phyloP scores from a whole-genome alignment of 2,113 vertebrate genomes.

The Picathartes gymnocephalus region DNA sequence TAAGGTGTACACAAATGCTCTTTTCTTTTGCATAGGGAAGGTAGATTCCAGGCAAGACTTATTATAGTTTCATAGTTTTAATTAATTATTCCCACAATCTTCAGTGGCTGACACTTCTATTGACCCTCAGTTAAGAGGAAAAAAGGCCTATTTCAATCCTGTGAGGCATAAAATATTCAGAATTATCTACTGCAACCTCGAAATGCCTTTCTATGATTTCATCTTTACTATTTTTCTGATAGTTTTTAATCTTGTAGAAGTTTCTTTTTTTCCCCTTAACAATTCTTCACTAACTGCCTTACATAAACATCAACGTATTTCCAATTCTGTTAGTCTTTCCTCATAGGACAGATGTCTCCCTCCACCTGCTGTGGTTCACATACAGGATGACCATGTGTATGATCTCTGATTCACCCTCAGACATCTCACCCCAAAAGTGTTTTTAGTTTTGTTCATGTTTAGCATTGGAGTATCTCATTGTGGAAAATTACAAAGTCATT shows the following conservation, averaged over 20 bases:
- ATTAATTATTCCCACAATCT: not conserved
- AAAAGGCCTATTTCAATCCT: not conserved
- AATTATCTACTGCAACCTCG: not conserved
- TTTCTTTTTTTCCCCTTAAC: not conserved
- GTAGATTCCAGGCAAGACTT: not conserved
- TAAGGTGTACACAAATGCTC: not conserved
- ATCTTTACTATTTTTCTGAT: not conserved
- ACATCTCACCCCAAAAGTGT: not conserved
- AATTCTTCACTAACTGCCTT: not conserved
- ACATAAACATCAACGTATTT: not conserved
- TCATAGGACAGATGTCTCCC: no score
- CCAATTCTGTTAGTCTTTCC: not conserved
- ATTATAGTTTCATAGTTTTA: not conserved
- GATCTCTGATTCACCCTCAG: not conserved
- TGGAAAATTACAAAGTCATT: not conserved
- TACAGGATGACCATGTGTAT: not conserved
- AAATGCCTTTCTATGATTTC: not conserved
- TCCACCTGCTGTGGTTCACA: rapidly evolving
- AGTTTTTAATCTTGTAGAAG: not conserved
- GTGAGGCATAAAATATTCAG: not conserved
- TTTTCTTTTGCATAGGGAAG: not conserved
- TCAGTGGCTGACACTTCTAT: not conserved
- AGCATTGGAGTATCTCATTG: not conserved
- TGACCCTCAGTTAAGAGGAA: not conserved
- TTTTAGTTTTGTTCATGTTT: not conserved